A percentile compares a stretch with the other conserved stretches of the same genome.
These are phyloP conservation scores for Petrophora chlorosata DNA, from an alignment of 2,888 invertebrate genomes.

Conservation along the genomic window DNA sequence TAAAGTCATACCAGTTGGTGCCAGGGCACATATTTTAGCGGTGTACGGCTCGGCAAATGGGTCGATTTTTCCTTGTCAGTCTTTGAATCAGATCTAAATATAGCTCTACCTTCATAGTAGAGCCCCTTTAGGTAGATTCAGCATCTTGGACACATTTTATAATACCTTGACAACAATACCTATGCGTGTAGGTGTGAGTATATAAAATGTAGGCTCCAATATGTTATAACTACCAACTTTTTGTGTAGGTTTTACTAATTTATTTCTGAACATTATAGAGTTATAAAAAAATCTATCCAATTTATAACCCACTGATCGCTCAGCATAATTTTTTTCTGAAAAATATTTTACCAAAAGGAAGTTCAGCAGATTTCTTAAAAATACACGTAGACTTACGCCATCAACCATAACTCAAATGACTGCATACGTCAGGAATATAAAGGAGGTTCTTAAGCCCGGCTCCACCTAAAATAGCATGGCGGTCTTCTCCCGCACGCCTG, in stretches of 20 bases:
- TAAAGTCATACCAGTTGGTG: slow-evolving; percentile 19
- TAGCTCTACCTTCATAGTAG: slow-evolving; percentile 1
- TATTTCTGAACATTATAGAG: not conserved
- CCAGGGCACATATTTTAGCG: slow-evolving; percentile 19
- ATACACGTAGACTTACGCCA: slow-evolving; percentile 73
- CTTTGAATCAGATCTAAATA: slow-evolving; percentile 16
- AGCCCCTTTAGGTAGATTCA: no score
- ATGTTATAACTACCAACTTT: no score
- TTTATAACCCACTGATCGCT: slow-evolving; percentile 43
- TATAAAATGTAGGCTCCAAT: no score
- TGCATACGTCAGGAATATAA: slow-evolving; percentile 80
- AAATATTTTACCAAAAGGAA: slow-evolving; percentile 53
- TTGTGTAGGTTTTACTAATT: not conserved
- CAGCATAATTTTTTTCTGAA: slow-evolving; percentile 52
- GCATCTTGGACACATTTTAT: no score
- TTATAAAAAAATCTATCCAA: slow-evolving; percentile 22
- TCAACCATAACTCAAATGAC: slow-evolving; percentile 79
- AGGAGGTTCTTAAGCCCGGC: slow-evolving; percentile 73
- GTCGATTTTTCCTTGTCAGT: slow-evolving; percentile 18
- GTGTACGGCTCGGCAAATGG: slow-evolving; percentile 3
- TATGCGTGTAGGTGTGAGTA: no score
- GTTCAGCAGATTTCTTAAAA: slow-evolving; percentile 71
- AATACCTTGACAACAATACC: no score
- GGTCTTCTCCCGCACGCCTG: slow-evolving; percentile 60
- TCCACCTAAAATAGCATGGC: slow-evolving; percentile 80